These are phyloP conservation scores for Eciton burchellii DNA, from an alignment of 1,140 invertebrate species.

Conservation along the genomic window DNA sequence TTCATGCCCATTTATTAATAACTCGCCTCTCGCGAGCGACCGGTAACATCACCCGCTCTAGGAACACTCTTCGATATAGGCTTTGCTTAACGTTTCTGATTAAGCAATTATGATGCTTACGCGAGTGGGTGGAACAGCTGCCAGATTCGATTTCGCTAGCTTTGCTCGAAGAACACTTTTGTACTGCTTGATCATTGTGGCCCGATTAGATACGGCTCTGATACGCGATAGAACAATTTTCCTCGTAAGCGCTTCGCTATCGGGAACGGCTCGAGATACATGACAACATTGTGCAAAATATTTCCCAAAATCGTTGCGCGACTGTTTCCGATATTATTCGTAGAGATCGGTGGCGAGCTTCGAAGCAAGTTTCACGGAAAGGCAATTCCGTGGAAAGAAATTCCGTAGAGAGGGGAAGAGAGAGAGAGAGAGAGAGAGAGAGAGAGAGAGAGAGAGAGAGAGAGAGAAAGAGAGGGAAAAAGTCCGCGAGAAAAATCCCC, in stretches of 20 bases:
- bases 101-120: neutral
- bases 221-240: neutral
- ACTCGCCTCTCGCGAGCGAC: no score
- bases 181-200: neutral
- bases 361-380: slow-evolving; percentile 4
- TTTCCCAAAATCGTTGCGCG: slow-evolving; percentile 9
- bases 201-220: neutral
- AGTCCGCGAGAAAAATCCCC: neutral
- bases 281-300: slow-evolving; percentile 33
- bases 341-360: neutral
- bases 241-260: slow-evolving; percentile 19
- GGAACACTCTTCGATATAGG: neutral
- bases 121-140: neutral
- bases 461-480: neutral
- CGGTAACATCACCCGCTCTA: no score
- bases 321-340: neutral
- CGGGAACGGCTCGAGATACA: slow-evolving; percentile 17
- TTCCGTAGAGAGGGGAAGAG: neutral
- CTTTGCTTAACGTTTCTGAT: neutral
- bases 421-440: neutral
- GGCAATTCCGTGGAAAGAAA: no score
- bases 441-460: neutral
- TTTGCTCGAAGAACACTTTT: neutral
- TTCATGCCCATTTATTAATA: no score
- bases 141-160: neutral